phyloP scores from a whole-genome alignment of 2,113 vertebrate genomes.

The Oostethus manadensis region DNA sequence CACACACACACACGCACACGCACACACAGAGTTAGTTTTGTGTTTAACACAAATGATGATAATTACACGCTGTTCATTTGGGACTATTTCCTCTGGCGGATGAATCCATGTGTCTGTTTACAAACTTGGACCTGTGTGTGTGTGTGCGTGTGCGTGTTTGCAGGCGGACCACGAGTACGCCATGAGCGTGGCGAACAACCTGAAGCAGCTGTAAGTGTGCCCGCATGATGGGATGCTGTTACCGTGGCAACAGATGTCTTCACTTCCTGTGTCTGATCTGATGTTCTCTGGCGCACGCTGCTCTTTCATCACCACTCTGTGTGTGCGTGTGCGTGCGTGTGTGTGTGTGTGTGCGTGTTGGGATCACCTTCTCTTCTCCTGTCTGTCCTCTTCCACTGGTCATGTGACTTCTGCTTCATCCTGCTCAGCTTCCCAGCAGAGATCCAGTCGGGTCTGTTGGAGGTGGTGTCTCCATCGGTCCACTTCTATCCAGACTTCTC shows the following conservation, averaged over 20 bases:
- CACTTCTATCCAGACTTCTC: slow-evolving; percentile 96
- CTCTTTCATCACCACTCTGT: too few relatives aligned
- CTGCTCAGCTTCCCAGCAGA: slow-evolving; percentile 81
- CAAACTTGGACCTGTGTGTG: background rate
- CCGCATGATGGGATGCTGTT: slow-evolving; percentile 25
- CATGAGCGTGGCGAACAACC: slow-evolving; percentile 70
- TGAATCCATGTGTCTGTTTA: slow-evolving; percentile 3
- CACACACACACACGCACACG: slow-evolving; percentile 4
- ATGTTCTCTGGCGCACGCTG: background rate
- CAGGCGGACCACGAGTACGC: slow-evolving; percentile 74
- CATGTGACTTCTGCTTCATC: background rate
- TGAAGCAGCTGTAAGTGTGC: slow-evolving; percentile 71
- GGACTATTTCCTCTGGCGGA: background rate
- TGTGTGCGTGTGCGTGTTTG: slow-evolving; percentile 24
- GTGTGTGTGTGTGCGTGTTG: background rate
- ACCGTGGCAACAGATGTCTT: slow-evolving; percentile 19
- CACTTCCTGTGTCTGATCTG: slow-evolving; percentile 12
- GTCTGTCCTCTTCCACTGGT: background rate
- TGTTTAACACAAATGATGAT: background rate
- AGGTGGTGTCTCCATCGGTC: slow-evolving; percentile 88
- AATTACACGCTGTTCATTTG: background rate
- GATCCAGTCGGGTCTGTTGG: slow-evolving; percentile 88
- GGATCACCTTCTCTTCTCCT: background rate
- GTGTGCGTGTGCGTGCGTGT: background rate
- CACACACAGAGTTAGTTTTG: too few relatives aligned